These are phyloP conservation scores for Bombus pascuorum DNA, from an alignment of 1,140 invertebrate species.

Conservation along the genomic window DNA sequence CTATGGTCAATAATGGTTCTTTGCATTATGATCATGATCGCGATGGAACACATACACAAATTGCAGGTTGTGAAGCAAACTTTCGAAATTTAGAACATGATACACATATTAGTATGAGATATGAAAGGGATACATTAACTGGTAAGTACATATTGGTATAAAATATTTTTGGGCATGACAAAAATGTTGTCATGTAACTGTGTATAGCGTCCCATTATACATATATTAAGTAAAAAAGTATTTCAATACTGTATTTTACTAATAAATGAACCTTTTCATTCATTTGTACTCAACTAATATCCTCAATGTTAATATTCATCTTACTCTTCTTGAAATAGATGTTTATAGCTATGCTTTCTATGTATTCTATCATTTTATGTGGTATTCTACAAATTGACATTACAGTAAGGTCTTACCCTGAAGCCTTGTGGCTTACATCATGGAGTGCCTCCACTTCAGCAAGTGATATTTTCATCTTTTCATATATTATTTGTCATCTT, in stretches of 20 bases:
- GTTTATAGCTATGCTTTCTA: conserved; percentile 26
- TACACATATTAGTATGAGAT: conserved; percentile 94
- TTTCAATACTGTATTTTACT: neutral
- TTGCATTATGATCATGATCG: conserved; percentile 98
- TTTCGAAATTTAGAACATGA: conserved; percentile 97
- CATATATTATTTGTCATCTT: conserved; percentile 28
- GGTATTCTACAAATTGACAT: conserved; percentile 31
- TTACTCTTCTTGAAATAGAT: neutral
- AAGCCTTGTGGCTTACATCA: conserved; percentile 46
- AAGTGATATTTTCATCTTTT: conserved; percentile 38
- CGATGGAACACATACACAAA: conserved; percentile 98
- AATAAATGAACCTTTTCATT: neutral
- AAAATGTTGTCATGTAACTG: conserved; percentile 8
- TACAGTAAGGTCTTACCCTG: conserved; percentile 41
- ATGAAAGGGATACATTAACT: conserved; percentile 94
- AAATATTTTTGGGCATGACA: conserved; percentile 1
- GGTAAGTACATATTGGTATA: conserved; percentile 82
- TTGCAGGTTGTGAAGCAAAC: conserved; percentile 96
- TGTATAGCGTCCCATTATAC: neutral
- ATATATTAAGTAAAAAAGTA: neutral
- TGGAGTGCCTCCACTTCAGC: conserved; percentile 44
- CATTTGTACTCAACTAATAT: neutral
- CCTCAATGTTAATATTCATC: neutral
- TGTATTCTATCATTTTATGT: conserved; percentile 37
- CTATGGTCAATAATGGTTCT: conserved; percentile 98